Base-by-base conservation (phyloP, 2,888 invertebrate genomes). In the Marronus borbonicus region DNA sequence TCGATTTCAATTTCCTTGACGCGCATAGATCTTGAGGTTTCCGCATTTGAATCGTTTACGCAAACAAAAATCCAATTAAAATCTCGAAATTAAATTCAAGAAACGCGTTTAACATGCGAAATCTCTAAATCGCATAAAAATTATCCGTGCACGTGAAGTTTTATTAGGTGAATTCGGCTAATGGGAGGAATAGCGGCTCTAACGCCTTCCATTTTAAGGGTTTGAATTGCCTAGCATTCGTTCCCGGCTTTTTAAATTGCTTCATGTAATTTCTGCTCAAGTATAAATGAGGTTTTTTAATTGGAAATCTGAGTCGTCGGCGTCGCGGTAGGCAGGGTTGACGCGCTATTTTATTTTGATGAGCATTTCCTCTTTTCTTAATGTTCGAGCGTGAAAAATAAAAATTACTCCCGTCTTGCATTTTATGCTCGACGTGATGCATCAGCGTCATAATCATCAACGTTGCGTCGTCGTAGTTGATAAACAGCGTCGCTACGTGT, bases 201-300 rank as follows among this genome's bases (percentile, higher is more conserved):
- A 85, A 81, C 76, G 79, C 77, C 66, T 76, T 66, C 76, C 77
- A 72, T 65, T 81, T 84, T 87, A 87, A 84, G 86, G 87, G 81
- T 80, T 79, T 82, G 79, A 86, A 83, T 87, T 85, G 82, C 83
- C 81, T 80, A 82, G 83, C 81, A 81, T 81, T 75, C 75, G 81
- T 80, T 80, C 83, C 84, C 83, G 83, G 83, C 82, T 86, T 87
- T 87, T 87, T 86, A 86, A 88, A 88, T 88, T 86, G 87, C 87
- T 86, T 87, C 87, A 85, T 88, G 88, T 88, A 88, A 88, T 88
- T 88, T 87, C 86, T 86, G 83, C 86, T 86, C 86, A 83, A 86
- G 88, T 87, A 87, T 87, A 88, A 88, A 88, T 88, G 88, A 88
- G 88, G 87, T 88, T 88, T 88, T 88, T 88, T 88, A 88, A 88